Evolutionary conservation across 2,797 vertebrate genomes (phyloP), one percentile per base, ranked within the genome.

Genomic region (Neoniphon sammara): DNA sequence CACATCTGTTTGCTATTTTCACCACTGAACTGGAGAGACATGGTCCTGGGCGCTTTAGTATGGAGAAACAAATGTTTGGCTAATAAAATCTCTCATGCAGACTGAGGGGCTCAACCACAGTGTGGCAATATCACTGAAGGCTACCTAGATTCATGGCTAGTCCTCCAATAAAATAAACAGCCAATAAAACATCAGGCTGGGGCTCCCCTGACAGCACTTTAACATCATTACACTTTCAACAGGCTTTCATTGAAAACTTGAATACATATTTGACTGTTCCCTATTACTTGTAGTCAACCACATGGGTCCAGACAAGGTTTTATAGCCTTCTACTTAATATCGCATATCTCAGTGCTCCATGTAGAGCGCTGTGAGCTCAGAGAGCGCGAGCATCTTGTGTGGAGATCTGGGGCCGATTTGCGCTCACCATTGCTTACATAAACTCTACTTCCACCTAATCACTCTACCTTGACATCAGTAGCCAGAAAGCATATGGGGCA

Each of bases 91-190:
- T 90, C 84, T 93, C 90, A 89, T 89, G 91, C 91, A 89, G 85
- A 82, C 88, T 81, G 81, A 88, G 79, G 73, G 81, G 70, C 87
- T 91, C 77, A 83, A 85, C 85, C 89, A 86, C 85, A 87, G 81
- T 83, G 80, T 88, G 86, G 90, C 88, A 88, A 88, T 90, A 90
- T 89, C 88, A 92, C 85, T 89, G 89, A 93, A 89, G 88, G 85
- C 89, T 90, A 92, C 88, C 87, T 85, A 91, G 90, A 93, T 93
- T 93, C 91, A 93, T 91, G 88, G 80, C 91, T 89, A 74, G 82
- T 89, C 81, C 73, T 91, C 84, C 90, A 91, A 91, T 93, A 91
- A 94, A 93, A 93, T 92, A 93, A 93, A 94, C 92, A 93, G 92
- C 89, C 87, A 89, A 91, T 94, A 93, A 94, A 94, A 92, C 89